These are phyloP conservation scores for Trissolcus japonicus DNA, from an alignment of 2,888 invertebrate genomes.

Conservation along the genomic window DNA sequence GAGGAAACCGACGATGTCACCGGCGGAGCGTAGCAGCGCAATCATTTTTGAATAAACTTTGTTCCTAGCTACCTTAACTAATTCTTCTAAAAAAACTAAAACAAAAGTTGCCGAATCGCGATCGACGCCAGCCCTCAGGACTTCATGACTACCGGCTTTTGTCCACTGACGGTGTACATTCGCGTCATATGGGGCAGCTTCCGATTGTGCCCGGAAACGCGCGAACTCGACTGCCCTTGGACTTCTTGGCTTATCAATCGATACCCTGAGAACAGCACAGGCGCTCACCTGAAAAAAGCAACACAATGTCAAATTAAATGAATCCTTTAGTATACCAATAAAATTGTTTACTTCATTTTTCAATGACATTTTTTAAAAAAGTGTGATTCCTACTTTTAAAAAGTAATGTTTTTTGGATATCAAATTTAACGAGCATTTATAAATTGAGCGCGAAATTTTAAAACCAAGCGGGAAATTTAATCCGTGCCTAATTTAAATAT, in stretches of 20 bases:
- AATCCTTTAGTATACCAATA: too few species aligned
- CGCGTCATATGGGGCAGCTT: conserved; percentile 31
- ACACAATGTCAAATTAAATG: background rate
- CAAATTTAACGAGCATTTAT: too few species aligned
- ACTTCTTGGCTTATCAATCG: conserved; percentile 44
- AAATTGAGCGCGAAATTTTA: too few species aligned
- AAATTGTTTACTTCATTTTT: background rate
- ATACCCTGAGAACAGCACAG: conserved; percentile 45
- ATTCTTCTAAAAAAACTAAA: conserved; percentile 28
- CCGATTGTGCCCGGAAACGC: conserved; percentile 40
- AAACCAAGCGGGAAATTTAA: too few species aligned
- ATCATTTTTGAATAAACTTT: conserved; percentile 22
- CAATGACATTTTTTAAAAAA: background rate
- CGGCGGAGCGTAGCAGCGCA: conserved; percentile 78
- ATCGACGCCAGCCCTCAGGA: conserved; percentile 20
- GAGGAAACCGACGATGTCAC: conserved; percentile 80
- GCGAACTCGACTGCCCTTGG: conserved; percentile 37
- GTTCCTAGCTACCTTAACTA: conserved; percentile 17
- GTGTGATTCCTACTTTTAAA: background rate
- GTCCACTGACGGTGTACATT: conserved; percentile 20
- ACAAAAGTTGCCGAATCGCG: conserved; percentile 9
- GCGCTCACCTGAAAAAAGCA: conserved; percentile 50
- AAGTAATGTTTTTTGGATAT: too few species aligned
- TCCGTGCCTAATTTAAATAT: too few species aligned
- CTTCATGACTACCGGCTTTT: conserved; percentile 43